Evolutionary conservation across 2,888 invertebrate species (phyloP).

Genomic region (Caenorhabditis sulstoni): DNA sequence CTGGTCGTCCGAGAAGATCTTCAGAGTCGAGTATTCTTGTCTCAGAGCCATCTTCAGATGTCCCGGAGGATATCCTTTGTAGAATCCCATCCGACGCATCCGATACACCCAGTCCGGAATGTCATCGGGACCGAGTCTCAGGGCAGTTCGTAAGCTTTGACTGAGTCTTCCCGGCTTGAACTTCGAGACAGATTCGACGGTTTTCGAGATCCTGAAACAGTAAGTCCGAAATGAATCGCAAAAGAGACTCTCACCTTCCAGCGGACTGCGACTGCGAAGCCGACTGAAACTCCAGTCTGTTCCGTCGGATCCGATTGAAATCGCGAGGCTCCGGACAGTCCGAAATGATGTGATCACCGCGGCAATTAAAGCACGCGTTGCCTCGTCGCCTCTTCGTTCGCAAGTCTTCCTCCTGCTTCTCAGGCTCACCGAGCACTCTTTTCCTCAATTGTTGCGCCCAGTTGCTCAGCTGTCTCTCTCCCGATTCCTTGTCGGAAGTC

Average conservation of each 20-base stretch:
- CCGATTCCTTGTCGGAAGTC: background rate
- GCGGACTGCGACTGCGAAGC: slow-evolving; percentile 4
- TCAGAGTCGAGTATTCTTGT: slow-evolving; percentile 21
- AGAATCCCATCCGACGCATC: slow-evolving; percentile 85
- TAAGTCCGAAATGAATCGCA: background rate
- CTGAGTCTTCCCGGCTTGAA: slow-evolving; percentile 61
- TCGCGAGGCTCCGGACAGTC: slow-evolving; percentile 88
- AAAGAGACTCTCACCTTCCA: background rate
- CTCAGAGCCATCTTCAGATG: slow-evolving; percentile 87
- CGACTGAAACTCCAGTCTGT: slow-evolving; percentile 7
- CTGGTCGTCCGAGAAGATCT: slow-evolving; percentile 27
- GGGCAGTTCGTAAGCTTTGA: slow-evolving; percentile 47
- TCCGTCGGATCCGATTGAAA: slow-evolving; percentile 84
- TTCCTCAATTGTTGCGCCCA: slow-evolving; percentile 31
- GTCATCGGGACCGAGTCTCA: slow-evolving; percentile 85
- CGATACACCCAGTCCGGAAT: slow-evolving; percentile 89
- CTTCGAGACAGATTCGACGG: slow-evolving; percentile 9
- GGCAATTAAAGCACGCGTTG: slow-evolving; percentile 89
- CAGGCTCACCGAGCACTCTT: slow-evolving; percentile 24
- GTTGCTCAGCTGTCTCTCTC: slow-evolving; percentile 3
- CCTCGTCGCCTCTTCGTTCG: slow-evolving; percentile 13
- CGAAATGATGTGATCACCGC: slow-evolving; percentile 86
- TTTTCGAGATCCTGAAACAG: slow-evolving; percentile 26
- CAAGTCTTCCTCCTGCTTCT: background rate
- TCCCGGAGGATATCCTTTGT: slow-evolving; percentile 93